Conservation (phyloP, 2,888 invertebrate genomes). For the Leptopilina myrica region DNA sequence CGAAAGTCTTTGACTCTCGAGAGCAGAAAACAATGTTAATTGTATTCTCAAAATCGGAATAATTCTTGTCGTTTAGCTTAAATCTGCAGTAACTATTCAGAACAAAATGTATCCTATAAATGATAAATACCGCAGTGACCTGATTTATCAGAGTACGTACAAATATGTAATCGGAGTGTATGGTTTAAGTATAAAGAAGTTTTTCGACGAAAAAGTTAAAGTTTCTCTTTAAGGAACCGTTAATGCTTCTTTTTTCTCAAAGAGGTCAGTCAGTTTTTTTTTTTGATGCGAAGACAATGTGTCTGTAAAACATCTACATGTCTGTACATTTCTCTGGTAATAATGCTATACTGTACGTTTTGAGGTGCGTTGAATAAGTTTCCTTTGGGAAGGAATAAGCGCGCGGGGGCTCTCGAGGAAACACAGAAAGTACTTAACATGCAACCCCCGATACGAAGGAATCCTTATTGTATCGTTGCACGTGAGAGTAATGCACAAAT, state of each 20-base stretch:
- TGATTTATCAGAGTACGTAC: not conserved
- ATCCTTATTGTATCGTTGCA: constrained; percentile 77
- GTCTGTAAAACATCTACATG: no score
- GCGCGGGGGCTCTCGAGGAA: constrained; percentile 49
- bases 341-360: not conserved
- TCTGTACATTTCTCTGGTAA: constrained; percentile 23
- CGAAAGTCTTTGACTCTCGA: no score
- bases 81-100: constrained; percentile 9
- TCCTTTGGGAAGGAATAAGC: constrained; percentile 52
- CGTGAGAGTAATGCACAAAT: constrained; percentile 76
- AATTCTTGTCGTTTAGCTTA: not conserved
- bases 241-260: not conserved
- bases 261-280: not conserved
- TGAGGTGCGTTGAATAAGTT: constrained; percentile 13
- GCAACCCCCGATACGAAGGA: constrained; percentile 76
- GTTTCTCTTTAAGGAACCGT: not conserved
- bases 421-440: constrained; percentile 70
- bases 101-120: not conserved
- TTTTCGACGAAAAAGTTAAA: not conserved
- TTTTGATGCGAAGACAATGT: no score
- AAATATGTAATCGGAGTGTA: not conserved
- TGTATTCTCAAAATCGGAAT: no score
- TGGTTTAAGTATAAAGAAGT: not conserved
- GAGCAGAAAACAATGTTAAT: no score
- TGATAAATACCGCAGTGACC: no score